Percentiles rank a stretch among this genome's conserved stretches.
These are phyloP conservation scores for Miltochrista miniata DNA, from an alignment of 2,888 invertebrate genomes.

Conservation along the genomic window DNA sequence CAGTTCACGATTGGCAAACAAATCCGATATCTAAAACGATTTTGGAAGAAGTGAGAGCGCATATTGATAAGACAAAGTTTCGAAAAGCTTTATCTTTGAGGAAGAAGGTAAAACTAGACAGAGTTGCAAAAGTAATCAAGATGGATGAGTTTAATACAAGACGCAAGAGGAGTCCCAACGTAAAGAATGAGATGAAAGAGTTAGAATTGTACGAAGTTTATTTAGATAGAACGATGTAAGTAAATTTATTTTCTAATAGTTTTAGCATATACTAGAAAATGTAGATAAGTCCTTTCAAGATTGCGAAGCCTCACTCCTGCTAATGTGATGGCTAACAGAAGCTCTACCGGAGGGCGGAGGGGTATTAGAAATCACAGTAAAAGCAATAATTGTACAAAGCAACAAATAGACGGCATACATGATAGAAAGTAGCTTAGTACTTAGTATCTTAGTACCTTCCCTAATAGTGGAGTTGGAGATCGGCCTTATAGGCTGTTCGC, in stretches of 20 bases:
- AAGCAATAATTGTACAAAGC: no score
- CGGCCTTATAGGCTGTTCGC: no score
- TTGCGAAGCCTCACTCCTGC: no score
- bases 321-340: no score
- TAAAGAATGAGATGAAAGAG: neutral
- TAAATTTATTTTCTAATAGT: slow-evolving; percentile 20
- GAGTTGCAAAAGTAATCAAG: slow-evolving; percentile 60
- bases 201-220: slow-evolving; percentile 49
- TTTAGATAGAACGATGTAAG: slow-evolving; percentile 66
- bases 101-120: slow-evolving; percentile 64
- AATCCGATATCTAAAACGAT: slow-evolving; percentile 49
- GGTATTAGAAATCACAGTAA: no score
- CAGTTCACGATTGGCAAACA: slow-evolving; percentile 59
- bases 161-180: slow-evolving; percentile 40
- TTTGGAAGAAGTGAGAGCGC: slow-evolving; percentile 63
- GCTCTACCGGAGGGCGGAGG: no score
- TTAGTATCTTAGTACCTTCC: no score
- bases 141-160: slow-evolving; percentile 52
- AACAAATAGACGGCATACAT: no score
- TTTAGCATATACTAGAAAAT: neutral
- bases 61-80: slow-evolving; percentile 50
- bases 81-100: slow-evolving; percentile 53
- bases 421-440: no score
- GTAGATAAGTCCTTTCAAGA: no score
- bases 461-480: no score